Conservation (phyloP, 2,113 vertebrate species). For the Myiagra hebetior region DNA sequence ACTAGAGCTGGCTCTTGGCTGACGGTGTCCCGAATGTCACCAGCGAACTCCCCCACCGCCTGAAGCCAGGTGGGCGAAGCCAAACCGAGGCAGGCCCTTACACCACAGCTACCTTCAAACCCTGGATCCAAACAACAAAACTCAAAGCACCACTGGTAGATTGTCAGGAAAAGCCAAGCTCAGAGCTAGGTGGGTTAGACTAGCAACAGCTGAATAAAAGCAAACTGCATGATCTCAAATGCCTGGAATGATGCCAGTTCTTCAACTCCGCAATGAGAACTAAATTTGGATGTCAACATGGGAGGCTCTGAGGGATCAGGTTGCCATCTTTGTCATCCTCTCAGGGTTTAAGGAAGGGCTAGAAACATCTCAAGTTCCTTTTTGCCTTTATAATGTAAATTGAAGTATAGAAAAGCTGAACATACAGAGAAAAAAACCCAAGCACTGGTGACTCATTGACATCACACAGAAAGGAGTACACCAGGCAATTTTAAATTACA, state of each 20-base stretch:
- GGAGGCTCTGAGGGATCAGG: conserved; percentile 2
- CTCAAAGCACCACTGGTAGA: not conserved
- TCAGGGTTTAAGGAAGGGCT: not conserved
- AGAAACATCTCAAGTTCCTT: not conserved
- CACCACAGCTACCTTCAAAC: not conserved
- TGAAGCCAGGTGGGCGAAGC: not conserved
- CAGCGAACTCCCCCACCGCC: not conserved
- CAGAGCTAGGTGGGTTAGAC: not conserved
- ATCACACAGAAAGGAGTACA: not conserved
- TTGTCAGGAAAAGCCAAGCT: not conserved
- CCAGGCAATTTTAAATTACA: not conserved
- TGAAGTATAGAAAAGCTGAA: not conserved
- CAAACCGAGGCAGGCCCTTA: not conserved
- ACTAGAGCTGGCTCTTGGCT: conserved; percentile 44
- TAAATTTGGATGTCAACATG: not conserved
- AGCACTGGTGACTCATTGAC: not conserved
- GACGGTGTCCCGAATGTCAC: not conserved
- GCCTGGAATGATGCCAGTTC: not conserved
- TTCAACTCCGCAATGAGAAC: not conserved
- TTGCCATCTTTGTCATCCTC: not conserved
- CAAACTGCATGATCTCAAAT: not conserved
- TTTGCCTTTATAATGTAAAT: not conserved
- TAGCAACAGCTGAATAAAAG: not conserved
- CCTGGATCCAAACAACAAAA: not conserved
- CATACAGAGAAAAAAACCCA: not conserved